Base-by-base conservation (phyloP, 2,797 vertebrate species). In the Phoxinus dragarum region DNA sequence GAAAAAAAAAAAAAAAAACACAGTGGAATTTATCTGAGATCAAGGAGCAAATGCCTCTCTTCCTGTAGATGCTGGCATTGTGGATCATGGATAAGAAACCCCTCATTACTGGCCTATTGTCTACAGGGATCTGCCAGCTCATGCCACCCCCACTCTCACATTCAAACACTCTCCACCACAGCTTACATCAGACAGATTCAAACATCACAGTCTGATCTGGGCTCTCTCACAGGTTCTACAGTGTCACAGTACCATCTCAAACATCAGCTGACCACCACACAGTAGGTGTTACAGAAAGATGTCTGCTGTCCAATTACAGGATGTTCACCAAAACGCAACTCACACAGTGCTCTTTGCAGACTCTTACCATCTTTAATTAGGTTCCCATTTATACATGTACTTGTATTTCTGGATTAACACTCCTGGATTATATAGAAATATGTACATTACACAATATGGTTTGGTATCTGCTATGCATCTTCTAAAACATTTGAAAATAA, bases 11-110 rank as follows among this genome's bases (percentile, higher is more conserved):
- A 27, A 27, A 27, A 27, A 27, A 27, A 27, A 27, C 27, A 27
- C 38, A 6, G 38, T 31, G 12, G 3, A 31, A 44, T 79, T 81
- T 27, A 52, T 69, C 79, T 81, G 79, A 52, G 31, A 81, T 68
- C 21, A 38, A n/a, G 92, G 89, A 85, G 86, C 47, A 81, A 69
- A 52, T 12, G 27, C 21, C n/a, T 78, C 16, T 38, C 56, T 31
- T 79, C n/a, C 19, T 16, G 74, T 4, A 23, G 52, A 78, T 61
- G 34, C 49, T 56, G 74, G 52, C 23, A 56, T 56, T 76, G 74
- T 76, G 34, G 12, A 10, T 42, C 36, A 19, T 19, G 27, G 40
- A 44, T 59, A 76, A 76, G 52, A 40, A 80, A 49, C 42, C 42
- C 5, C 42, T 80, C 56, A 47, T 80, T 80, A 67, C n/a, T 44